Evolutionary conservation across 2,888 invertebrate species (phyloP).

Genomic region (Deilephila porcellus): DNA sequence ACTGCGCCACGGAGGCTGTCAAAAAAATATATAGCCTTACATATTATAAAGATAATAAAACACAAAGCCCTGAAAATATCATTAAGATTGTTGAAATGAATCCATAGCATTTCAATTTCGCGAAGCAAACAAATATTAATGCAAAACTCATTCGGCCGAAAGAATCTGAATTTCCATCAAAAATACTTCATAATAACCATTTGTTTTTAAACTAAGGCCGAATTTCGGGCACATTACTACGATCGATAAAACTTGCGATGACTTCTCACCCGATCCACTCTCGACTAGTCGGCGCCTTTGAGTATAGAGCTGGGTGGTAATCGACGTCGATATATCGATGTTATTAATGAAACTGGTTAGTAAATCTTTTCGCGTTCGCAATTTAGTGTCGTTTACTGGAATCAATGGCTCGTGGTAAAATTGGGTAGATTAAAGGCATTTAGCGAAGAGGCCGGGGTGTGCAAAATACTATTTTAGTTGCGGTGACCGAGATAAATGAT

Average conservation of each 20-base stretch:
- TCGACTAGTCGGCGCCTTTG: constrained; percentile 44
- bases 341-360: background rate
- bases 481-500: background rate
- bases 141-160: background rate
- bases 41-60: background rate
- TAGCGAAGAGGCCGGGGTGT: background rate
- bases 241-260: constrained; percentile 45
- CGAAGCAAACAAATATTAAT: background rate
- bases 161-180: background rate
- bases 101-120: background rate
- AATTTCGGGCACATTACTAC: constrained; percentile 25
- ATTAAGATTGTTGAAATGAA: background rate
- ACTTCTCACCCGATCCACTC: constrained; percentile 35
- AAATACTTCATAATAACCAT: constrained; percentile 7
- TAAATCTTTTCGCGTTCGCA: background rate
- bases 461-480: background rate
- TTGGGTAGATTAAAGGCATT: constrained; percentile 21
- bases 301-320: constrained; percentile 25
- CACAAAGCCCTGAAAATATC: background rate
- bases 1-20: no score
- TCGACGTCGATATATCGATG: constrained; percentile 29
- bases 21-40: no score
- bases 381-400: constrained; percentile 1
- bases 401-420: background rate
- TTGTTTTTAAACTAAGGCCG: constrained; percentile 18